A percentile compares a stretch with the other conserved stretches of the same genome.
phyloP scores from a whole-genome alignment of 2,797 vertebrate species.

The Acrossocheilus wenchowensis region DNA sequence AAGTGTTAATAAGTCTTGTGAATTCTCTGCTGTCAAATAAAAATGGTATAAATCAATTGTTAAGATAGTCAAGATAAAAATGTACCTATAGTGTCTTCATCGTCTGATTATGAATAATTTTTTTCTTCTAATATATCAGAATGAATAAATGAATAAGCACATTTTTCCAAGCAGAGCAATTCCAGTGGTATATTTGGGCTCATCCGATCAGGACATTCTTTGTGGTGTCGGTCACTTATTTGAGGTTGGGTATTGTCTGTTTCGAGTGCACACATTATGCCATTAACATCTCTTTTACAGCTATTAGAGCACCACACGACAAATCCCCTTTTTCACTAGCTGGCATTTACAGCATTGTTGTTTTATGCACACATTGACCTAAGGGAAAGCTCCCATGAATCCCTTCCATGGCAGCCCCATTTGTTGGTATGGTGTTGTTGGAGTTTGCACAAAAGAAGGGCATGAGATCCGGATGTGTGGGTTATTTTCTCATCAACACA shows the following conservation, averaged over 20 bases:
- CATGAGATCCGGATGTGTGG: constrained; percentile 31
- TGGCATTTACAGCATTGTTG: constrained; percentile 53
- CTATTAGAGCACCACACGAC: constrained; percentile 43
- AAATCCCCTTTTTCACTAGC: constrained; percentile 40
- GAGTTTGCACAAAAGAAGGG: constrained; percentile 53
- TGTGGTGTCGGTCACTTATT: constrained; percentile 45
- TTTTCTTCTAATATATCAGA: not conserved
- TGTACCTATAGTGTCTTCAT: not conserved
- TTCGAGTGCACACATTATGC: constrained; percentile 31
- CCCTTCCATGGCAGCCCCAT: constrained; percentile 42
- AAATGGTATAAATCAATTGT: not conserved
- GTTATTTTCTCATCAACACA: constrained; percentile 37
- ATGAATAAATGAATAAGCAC: not conserved
- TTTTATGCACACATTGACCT: constrained; percentile 56
- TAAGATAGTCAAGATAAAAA: not conserved
- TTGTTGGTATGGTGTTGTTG: constrained; percentile 49
- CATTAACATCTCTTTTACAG: constrained; percentile 55
- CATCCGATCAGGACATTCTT: constrained; percentile 34
- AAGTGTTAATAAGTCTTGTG: constrained; percentile 12
- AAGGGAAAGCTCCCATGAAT: constrained; percentile 55
- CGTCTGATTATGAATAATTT: not conserved
- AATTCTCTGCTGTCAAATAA: not conserved
- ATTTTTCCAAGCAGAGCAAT: constrained; percentile 24
- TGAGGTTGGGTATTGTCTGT: constrained; percentile 49
- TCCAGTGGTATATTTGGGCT: constrained; percentile 23